These are phyloP conservation scores for Ips typographus DNA, from an alignment of 1,140 invertebrate genomes.

Conservation along the genomic window DNA sequence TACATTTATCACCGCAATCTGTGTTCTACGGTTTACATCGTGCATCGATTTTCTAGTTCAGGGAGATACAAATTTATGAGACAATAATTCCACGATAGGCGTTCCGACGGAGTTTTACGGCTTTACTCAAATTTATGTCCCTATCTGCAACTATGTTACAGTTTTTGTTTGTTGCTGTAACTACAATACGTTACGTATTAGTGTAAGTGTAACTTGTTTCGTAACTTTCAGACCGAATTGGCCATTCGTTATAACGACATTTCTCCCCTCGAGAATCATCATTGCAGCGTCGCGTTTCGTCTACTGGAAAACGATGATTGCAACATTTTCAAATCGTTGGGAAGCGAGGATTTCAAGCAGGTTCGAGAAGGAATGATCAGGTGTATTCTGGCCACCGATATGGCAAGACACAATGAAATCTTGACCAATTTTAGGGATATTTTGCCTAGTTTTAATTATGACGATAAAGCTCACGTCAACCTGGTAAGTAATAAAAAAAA, in stretches of 20 bases:
- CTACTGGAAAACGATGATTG: slow-evolving; percentile 75
- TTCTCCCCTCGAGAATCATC: slow-evolving; percentile 86
- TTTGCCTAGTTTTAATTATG: slow-evolving; percentile 71
- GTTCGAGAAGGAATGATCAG: slow-evolving; percentile 79
- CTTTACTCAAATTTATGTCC: background rate
- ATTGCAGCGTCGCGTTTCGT: slow-evolving; percentile 84
- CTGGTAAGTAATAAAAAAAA: slow-evolving; percentile 60
- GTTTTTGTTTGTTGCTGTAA: background rate
- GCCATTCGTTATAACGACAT: slow-evolving; percentile 88
- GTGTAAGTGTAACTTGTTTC: slow-evolving; percentile 1
- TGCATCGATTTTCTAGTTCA: slow-evolving; percentile 11
- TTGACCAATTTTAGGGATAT: slow-evolving; percentile 73
- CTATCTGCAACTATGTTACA: background rate
- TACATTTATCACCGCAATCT: slow-evolving; percentile 13
- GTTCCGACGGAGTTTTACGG: background rate
- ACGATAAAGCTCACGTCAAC: slow-evolving; percentile 75
- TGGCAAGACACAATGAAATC: slow-evolving; percentile 87
- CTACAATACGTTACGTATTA: background rate
- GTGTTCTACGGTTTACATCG: slow-evolving; percentile 8
- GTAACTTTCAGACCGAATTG: slow-evolving; percentile 63
- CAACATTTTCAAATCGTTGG: slow-evolving; percentile 75
- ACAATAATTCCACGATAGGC: slow-evolving; percentile 11
- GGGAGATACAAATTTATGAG: slow-evolving; percentile 9
- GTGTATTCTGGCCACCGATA: slow-evolving; percentile 83
- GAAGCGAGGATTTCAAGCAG: slow-evolving; percentile 62